phyloP scores from a whole-genome alignment of 2,797 vertebrate genomes.

The Eospalax fontanierii region DNA sequence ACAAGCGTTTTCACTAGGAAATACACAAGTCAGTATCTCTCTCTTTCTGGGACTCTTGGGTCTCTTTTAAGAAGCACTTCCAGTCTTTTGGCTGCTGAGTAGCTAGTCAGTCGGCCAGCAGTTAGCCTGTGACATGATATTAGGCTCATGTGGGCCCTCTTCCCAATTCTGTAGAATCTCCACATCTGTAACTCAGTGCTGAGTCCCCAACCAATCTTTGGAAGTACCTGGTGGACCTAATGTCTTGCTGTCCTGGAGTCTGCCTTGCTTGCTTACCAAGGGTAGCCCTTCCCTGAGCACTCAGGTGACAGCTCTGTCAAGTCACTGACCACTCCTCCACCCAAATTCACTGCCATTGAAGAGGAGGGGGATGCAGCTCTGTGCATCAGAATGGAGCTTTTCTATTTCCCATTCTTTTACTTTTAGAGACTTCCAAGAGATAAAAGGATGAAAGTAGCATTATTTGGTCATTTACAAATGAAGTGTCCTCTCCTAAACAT shows the following conservation, averaged over 20 bases:
- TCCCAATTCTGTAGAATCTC: neutral
- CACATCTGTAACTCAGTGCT: neutral
- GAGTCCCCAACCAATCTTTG: neutral
- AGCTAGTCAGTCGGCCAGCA: neutral
- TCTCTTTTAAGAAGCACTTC: conserved; percentile 5
- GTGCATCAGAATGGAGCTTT: neutral
- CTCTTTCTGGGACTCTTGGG: neutral
- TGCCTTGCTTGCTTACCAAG: neutral
- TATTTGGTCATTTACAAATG: conserved; percentile 23
- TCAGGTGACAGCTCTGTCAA: neutral
- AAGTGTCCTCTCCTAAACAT: conserved; percentile 29
- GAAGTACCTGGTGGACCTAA: neutral
- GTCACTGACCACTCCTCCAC: neutral
- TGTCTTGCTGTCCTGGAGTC: neutral
- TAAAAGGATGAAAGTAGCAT: conserved; percentile 5
- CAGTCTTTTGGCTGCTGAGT: neutral
- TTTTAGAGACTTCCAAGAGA: conserved; percentile 26
- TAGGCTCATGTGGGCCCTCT: neutral
- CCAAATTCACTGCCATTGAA: neutral
- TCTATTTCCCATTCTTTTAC: neutral
- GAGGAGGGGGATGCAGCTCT: neutral
- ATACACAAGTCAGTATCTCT: neutral
- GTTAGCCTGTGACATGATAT: no score
- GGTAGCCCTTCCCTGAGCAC: neutral
- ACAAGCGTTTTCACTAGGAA: neutral